These are phyloP conservation scores for Yponomeuta sedellus DNA, from an alignment of 2,888 invertebrate species.

Conservation along the genomic window DNA sequence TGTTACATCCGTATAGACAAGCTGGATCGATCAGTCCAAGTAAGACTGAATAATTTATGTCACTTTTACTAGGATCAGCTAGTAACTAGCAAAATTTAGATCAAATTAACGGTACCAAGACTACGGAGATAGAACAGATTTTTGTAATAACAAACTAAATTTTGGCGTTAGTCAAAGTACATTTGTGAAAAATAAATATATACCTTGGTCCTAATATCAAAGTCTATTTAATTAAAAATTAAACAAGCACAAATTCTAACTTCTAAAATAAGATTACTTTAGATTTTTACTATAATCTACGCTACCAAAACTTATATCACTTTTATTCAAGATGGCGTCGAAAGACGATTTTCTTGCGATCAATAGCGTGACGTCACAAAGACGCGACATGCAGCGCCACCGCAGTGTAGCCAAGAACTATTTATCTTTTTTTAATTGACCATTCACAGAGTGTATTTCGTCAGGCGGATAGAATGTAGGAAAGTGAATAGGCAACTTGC, in stretches of 20 bases:
- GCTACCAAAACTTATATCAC: slow-evolving; percentile 79
- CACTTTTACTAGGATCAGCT: slow-evolving; percentile 23
- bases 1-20: slow-evolving; percentile 69
- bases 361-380: slow-evolving; percentile 75
- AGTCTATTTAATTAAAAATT: slow-evolving; percentile 69
- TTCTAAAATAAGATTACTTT: slow-evolving; percentile 67
- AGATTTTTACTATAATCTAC: slow-evolving; percentile 70
- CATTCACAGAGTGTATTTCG: neutral
- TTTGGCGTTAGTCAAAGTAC: slow-evolving; percentile 43
- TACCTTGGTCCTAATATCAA: slow-evolving; percentile 90
- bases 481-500: too few relatives aligned
- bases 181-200: slow-evolving; percentile 67
- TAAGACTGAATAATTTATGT: slow-evolving; percentile 31
- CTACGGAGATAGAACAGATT: slow-evolving; percentile 43
- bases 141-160: slow-evolving; percentile 69
- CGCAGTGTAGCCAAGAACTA: slow-evolving; percentile 25
- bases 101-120: slow-evolving; percentile 50
- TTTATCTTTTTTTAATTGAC: neutral
- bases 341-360: slow-evolving; percentile 69
- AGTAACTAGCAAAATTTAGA: neutral
- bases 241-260: slow-evolving; percentile 58
- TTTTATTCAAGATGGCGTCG: slow-evolving; percentile 77
- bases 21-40: slow-evolving; percentile 62
- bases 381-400: slow-evolving; percentile 59
- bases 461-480: neutral